Percentiles rank a stretch among this genome's conserved stretches.
Conservation (phyloP, 2,113 vertebrate species). For the Cathartes aura region DNA sequence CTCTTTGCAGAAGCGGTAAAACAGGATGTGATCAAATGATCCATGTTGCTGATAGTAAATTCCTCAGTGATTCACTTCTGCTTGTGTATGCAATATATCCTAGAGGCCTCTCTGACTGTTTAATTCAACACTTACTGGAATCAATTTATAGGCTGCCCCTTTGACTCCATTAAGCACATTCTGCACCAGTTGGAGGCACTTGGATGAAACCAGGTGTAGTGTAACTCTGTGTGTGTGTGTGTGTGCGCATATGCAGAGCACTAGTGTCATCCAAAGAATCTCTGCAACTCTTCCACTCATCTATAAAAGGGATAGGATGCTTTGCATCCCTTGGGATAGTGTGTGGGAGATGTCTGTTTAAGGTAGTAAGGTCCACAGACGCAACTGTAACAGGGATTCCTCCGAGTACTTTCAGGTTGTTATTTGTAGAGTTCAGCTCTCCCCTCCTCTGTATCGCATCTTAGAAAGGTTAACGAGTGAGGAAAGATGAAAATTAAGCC, state of each 20-base stretch:
- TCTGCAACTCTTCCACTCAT: background rate
- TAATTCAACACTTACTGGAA: background rate
- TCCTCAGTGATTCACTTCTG: background rate
- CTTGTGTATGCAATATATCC: background rate
- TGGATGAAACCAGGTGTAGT: background rate
- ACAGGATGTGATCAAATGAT: background rate
- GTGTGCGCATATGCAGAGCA: background rate
- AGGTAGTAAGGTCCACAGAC: background rate
- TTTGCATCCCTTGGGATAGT: background rate
- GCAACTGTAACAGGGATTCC: background rate
- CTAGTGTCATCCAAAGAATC: accelerated
- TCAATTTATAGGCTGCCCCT: conserved; percentile 21
- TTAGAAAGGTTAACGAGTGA: background rate
- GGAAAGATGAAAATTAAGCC: background rate
- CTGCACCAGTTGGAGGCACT: background rate
- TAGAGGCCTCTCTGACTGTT: background rate
- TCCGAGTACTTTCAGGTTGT: background rate
- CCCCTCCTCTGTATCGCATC: background rate
- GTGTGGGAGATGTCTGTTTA: background rate
- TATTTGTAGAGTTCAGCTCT: background rate
- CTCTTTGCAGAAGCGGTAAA: background rate
- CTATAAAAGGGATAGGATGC: background rate
- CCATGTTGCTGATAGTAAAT: background rate
- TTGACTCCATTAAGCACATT: background rate
- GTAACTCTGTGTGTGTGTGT: background rate